phyloP scores from a whole-genome alignment of 2,888 invertebrate genomes.

The Philaethria dido region DNA sequence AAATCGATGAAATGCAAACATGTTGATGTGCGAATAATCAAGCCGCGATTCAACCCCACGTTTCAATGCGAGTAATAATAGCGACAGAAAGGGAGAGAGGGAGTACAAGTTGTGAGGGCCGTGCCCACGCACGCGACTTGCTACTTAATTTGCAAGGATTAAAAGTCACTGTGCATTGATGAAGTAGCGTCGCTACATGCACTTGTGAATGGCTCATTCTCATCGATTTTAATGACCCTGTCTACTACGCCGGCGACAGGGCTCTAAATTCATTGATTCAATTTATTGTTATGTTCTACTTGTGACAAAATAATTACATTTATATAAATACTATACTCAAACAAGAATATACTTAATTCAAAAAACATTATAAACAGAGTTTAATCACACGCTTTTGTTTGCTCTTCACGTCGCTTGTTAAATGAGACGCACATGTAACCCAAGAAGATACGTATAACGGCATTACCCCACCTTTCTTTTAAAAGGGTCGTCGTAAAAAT shows the following conservation, averaged over 20 bases:
- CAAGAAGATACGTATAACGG: constrained; percentile 39
- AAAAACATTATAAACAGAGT: background rate
- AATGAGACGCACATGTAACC: constrained; percentile 34
- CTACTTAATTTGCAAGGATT: constrained; percentile 23
- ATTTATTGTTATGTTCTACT: constrained; percentile 25
- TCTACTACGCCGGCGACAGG: constrained; percentile 39
- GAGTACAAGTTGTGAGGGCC: constrained; percentile 56
- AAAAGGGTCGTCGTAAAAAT: constrained; percentile 43
- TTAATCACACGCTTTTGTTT: constrained; percentile 12
- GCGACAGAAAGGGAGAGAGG: constrained; percentile 59
- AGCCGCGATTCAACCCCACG: constrained; percentile 70
- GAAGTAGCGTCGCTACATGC: constrained; percentile 32
- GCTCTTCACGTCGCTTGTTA: constrained; percentile 26
- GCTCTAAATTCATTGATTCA: constrained; percentile 39
- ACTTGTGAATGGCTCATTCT: constrained; percentile 45
- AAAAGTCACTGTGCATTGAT: constrained; percentile 32
- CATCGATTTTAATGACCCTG: constrained; percentile 47
- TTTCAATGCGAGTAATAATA: constrained; percentile 69
- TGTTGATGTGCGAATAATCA: constrained; percentile 80
- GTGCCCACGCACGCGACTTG: constrained; percentile 30
- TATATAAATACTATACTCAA: background rate
- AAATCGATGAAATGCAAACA: constrained; percentile 79
- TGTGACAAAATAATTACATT: background rate
- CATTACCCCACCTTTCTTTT: constrained; percentile 34
- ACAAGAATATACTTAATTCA: background rate